Base-by-base conservation (phyloP, 2,888 invertebrate genomes). In the Drosophila atripex region DNA sequence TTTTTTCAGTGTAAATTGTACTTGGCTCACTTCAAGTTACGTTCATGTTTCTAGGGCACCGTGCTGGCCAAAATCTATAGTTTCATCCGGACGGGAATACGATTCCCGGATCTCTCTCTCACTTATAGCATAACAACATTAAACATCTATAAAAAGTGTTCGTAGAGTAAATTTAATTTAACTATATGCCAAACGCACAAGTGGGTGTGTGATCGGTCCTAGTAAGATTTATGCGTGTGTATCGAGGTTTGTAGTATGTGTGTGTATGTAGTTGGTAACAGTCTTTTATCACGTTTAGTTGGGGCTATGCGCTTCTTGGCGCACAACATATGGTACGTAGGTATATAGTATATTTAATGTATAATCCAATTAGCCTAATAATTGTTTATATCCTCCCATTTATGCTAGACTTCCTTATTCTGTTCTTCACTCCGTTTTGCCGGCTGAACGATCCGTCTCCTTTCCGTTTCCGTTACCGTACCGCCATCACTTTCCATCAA, bases 211-310 rank as follows among this genome's bases (percentile, higher is more conserved):
- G 75, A 69, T 49, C 52, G 56, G 12, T 49, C 21, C 52, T 66
- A 45, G 45, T 66, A 65, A 66, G 59, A 55, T 52, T 61, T 70
- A 35, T 47, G 57, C 57, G 52, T 58, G 55, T 58, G 65, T 71
- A 56, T 68, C 66, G 55, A 69, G 73, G 71, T 68, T 58, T 76
- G 74, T 70, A 63, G 71, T 70, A 73, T 75, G 43, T 75, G 55
- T 71, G 41, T 63, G 28, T 64, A 41, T 60, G 76, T 71, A 73
- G 63, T 68, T 77, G 77, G 76, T 83, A 89, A 88, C 89, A 89
- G 89, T 89, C 89, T 89, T 89, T 84, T 86, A 83, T 88, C 82
- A 89, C 84, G 75, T 86, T 89, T 88, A 86, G 77, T 83, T 76
- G 60, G 71, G 71, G 54, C 28, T 61, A 55, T 71, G 55, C 65